A percentile compares a stretch with the other conserved stretches of the same genome.
Evolutionary conservation across 2,113 vertebrate species (phyloP).

Genomic region (human): GRCh38 chr2:15843001-15843500

Average conservation of each 20-base stretch:
- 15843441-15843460: rapidly evolving
- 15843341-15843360: rapidly evolving
- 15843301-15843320: neutral
- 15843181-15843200: constrained; percentile 65
- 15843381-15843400: rapidly evolving
- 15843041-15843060: constrained; percentile 81
- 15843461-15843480: rapidly evolving
- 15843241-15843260: rapidly evolving
- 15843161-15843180: constrained; percentile 71
- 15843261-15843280: rapidly evolving
- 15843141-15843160: constrained; percentile 77
- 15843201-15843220: neutral
- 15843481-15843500: too few relatives aligned
- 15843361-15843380: rapidly evolving
- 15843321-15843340: rapidly evolving
- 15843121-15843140: constrained; percentile 78
- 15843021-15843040: constrained; percentile 77
- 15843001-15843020: constrained; percentile 67
- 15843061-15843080: constrained; percentile 81
- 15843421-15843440: rapidly evolving
- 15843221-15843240: neutral
- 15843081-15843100: constrained; percentile 76
- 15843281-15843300: rapidly evolving
- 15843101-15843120: constrained; percentile 75
- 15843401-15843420: neutral